Conservation (phyloP, 2,888 invertebrate genomes). For the Lasiommata megera region DNA sequence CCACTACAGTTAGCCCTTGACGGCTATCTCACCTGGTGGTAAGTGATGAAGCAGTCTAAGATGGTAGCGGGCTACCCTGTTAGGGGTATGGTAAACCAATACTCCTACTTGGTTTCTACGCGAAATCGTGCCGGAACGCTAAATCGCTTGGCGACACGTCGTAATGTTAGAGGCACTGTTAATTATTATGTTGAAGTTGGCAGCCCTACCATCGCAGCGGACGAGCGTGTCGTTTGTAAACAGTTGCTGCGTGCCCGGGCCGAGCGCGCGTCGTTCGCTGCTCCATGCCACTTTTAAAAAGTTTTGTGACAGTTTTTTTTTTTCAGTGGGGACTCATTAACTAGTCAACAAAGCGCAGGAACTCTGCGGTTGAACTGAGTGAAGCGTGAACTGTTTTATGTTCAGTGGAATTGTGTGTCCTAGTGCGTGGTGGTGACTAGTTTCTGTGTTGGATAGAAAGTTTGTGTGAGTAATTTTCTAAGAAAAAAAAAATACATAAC, state of each 20-base stretch:
- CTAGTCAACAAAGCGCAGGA: slow-evolving; percentile 64
- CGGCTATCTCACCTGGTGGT: too few species aligned
- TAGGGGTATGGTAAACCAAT: too few species aligned
- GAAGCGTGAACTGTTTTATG: slow-evolving; percentile 30
- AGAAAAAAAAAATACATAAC: background rate
- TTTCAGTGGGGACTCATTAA: slow-evolving; percentile 28
- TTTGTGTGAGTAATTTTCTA: slow-evolving; percentile 20
- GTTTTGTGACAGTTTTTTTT: slow-evolving; percentile 28
- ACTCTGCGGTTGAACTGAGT: slow-evolving; percentile 55
- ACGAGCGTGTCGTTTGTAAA: slow-evolving; percentile 45
- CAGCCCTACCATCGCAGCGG: slow-evolving; percentile 41
- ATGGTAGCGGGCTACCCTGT: too few species aligned
- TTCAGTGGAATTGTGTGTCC: slow-evolving; percentile 29
- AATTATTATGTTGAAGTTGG: too few species aligned
- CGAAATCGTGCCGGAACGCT: too few species aligned
- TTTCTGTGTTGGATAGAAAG: slow-evolving; percentile 36
- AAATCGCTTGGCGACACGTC: too few species aligned
- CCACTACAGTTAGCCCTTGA: too few species aligned
- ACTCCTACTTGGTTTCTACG: too few species aligned
- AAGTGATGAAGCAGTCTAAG: too few species aligned
- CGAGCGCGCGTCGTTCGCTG: slow-evolving; percentile 50
- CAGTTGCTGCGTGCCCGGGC: slow-evolving; percentile 56
- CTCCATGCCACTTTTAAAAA: slow-evolving; percentile 19
- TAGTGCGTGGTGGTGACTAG: slow-evolving; percentile 16
- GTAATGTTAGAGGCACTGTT: too few species aligned